A percentile compares a stretch with the other conserved stretches of the same genome.
Conservation (phyloP, 2,113 vertebrate species). For the Nycticebus coucang region DNA sequence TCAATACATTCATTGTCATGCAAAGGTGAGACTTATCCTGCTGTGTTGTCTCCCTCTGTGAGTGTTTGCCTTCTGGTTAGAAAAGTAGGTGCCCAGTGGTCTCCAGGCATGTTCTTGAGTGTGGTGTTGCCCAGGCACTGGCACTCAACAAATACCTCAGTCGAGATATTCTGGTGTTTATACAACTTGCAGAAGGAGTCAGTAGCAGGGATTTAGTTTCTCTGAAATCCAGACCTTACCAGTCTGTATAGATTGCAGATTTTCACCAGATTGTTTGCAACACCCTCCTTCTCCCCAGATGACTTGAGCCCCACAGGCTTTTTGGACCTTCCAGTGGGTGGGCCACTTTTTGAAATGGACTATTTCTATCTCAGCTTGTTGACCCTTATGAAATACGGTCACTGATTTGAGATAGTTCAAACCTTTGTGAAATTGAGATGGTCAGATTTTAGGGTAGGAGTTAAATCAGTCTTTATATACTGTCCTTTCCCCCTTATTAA, state of each 20-base stretch:
- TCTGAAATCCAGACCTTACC: background rate
- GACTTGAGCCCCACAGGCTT: background rate
- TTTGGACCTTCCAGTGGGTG: background rate
- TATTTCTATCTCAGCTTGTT: background rate
- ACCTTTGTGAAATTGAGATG: background rate
- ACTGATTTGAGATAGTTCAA: background rate
- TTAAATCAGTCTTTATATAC: background rate
- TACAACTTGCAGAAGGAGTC: background rate
- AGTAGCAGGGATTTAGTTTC: background rate
- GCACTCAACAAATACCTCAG: background rate
- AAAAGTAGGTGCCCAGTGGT: background rate
- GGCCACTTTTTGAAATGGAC: background rate
- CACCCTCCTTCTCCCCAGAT: background rate
- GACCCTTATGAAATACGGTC: background rate
- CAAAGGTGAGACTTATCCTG: constrained; percentile 88
- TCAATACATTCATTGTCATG: constrained; percentile 98
- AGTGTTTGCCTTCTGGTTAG: background rate
- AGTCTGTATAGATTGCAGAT: background rate
- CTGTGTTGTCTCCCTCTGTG: background rate
- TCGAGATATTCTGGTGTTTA: background rate
- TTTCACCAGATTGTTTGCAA: background rate
- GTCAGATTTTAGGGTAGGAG: background rate
- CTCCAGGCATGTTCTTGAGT: background rate
- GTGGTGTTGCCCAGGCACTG: background rate
- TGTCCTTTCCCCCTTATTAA: background rate